Evolutionary conservation across 2,113 vertebrate genomes (phyloP).

Genomic region (Nothobranchius furzeri): DNA sequence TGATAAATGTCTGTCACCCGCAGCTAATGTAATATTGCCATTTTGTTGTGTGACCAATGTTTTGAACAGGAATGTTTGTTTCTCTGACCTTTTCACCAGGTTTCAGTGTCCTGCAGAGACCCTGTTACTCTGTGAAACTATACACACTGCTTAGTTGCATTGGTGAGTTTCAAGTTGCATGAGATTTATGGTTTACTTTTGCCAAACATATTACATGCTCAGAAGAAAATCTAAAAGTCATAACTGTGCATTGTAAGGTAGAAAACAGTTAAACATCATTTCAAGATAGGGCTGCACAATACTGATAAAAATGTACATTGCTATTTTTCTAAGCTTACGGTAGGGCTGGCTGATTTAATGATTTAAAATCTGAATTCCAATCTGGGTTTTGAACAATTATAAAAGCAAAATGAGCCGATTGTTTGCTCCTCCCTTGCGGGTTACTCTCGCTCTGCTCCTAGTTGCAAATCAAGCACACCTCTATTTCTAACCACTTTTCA

Average conservation of each 20-base stretch:
- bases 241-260: background rate
- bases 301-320: no score
- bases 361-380: no score
- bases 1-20: slow-evolving; percentile 4
- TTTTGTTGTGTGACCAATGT: slow-evolving; percentile 21
- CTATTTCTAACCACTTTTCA: no score
- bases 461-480: no score
- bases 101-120: slow-evolving; percentile 52
- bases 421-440: no score
- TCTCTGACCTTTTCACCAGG: slow-evolving; percentile 55
- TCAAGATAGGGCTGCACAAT: no score
- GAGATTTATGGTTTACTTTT: slow-evolving; percentile 44
- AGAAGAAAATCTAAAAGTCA: slow-evolving; percentile 3
- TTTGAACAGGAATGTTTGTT: slow-evolving; percentile 35
- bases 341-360: no score
- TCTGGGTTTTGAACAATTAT: no score
- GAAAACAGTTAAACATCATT: no score
- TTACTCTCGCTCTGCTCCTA: no score
- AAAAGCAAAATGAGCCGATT: no score
- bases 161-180: slow-evolving; percentile 63
- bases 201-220: slow-evolving; percentile 19
- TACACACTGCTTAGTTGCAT: slow-evolving; percentile 53
- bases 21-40: background rate
- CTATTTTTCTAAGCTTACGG: no score
- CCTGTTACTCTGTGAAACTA: slow-evolving; percentile 50